Percentiles rank a stretch among this genome's conserved stretches.
These are phyloP conservation scores for Copidosoma aretas DNA, from an alignment of 2,888 invertebrate genomes.

Conservation along the genomic window DNA sequence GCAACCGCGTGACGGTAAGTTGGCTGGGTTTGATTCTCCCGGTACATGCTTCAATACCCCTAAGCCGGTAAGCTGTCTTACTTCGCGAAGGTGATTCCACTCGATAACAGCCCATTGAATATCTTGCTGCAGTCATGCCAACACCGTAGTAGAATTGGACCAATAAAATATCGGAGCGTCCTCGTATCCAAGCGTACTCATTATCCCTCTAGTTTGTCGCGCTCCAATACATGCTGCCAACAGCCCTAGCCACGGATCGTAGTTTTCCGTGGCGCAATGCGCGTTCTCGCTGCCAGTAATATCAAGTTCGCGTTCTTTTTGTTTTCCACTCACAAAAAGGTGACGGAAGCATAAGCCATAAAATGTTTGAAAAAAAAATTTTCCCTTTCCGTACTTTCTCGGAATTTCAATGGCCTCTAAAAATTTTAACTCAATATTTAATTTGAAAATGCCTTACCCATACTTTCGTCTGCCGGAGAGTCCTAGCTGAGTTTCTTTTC, in stretches of 20 bases:
- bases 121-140: slow-evolving; percentile 46
- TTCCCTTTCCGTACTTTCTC: too few species aligned
- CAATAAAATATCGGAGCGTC: slow-evolving; percentile 29
- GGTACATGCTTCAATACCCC: slow-evolving; percentile 49
- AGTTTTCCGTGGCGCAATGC: slow-evolving; percentile 2
- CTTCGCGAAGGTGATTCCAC: slow-evolving; percentile 48
- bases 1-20: slow-evolving; percentile 53
- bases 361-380: too few species aligned
- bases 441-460: background rate
- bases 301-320: too few species aligned
- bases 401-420: too few species aligned
- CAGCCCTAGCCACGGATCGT: background rate
- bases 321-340: too few species aligned
- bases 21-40: slow-evolving; percentile 50
- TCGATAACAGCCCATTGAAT: slow-evolving; percentile 48
- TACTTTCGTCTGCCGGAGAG: background rate
- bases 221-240: background rate
- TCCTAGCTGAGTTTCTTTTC: too few species aligned
- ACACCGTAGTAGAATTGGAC: slow-evolving; percentile 48
- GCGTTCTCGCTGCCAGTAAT: background rate
- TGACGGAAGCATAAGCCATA: too few species aligned
- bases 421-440: background rate
- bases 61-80: slow-evolving; percentile 43
- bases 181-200: background rate
- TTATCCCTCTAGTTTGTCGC: background rate